Evolutionary conservation across 2,113 vertebrate genomes (phyloP).

Genomic region (Laticauda laticaudata): DNA sequence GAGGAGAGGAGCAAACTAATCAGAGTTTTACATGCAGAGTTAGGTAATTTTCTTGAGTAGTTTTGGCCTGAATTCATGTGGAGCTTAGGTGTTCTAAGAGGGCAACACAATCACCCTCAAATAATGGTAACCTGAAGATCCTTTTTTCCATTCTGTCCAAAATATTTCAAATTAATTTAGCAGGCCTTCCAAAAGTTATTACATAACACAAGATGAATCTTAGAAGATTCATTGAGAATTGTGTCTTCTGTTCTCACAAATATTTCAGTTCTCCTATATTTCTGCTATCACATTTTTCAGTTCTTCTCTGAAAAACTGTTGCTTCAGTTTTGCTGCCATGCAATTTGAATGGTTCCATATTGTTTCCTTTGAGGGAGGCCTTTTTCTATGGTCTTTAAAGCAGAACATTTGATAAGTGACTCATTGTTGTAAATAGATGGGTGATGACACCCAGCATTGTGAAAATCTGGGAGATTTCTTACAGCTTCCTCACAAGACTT

Average conservation of each 20-base stretch:
- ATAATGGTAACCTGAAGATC: constrained; percentile 17
- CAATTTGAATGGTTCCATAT: not conserved
- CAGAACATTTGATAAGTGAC: not conserved
- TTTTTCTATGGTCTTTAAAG: not conserved
- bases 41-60: constrained; percentile 68
- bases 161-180: constrained; percentile 34
- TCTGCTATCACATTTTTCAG: not conserved
- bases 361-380: not conserved
- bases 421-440: not conserved
- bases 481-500: not conserved
- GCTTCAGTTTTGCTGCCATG: not conserved
- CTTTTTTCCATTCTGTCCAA: constrained; percentile 26
- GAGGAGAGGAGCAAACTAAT: constrained; percentile 67
- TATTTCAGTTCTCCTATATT: not conserved
- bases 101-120: constrained; percentile 53
- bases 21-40: constrained; percentile 72
- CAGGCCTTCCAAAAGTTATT: not conserved
- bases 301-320: not conserved
- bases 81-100: constrained; percentile 60
- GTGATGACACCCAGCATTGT: not conserved
- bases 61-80: constrained; percentile 60
- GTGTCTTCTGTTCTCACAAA: no score
- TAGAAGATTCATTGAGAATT: not conserved
- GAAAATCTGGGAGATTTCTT: not conserved
- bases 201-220: not conserved